Percentiles rank a stretch among this genome's conserved stretches.
Conservation (phyloP, 2,113 vertebrate genomes). For the Odocoileus virginianus region DNA sequence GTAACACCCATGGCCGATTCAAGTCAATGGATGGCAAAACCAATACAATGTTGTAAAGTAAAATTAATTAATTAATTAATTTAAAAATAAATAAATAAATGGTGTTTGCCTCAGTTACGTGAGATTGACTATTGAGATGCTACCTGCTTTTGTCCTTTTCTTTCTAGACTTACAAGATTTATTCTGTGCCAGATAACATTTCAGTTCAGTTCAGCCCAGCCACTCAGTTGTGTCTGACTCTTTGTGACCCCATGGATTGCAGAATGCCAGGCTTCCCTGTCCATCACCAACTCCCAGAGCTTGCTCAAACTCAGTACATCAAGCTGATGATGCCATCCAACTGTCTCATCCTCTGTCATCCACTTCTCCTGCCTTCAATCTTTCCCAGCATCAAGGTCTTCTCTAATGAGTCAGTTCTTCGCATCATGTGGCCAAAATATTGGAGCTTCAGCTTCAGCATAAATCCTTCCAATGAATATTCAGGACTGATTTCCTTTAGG, state of each 20-base stretch:
- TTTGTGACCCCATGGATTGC: not conserved
- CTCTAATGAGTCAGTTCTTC: not conserved
- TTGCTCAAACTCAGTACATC: not conserved
- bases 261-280: not conserved
- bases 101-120: not conserved
- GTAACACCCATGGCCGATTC: not conserved
- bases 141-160: not conserved
- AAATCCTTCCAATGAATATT: not conserved
- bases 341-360: not conserved
- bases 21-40: no score
- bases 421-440: not conserved
- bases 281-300: not conserved
- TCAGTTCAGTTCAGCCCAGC: not conserved
- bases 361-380: not conserved
- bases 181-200: not conserved
- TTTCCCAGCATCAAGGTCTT: not conserved
- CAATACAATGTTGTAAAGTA: no score
- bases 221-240: not conserved
- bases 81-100: not conserved
- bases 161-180: not conserved
- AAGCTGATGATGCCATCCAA: not conserved
- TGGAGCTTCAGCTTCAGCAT: not conserved
- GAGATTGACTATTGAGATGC: not conserved
- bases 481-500: not conserved
- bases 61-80: no score